Base-by-base conservation (phyloP, 2,888 invertebrate genomes). In the Mythimna loreyi region DNA sequence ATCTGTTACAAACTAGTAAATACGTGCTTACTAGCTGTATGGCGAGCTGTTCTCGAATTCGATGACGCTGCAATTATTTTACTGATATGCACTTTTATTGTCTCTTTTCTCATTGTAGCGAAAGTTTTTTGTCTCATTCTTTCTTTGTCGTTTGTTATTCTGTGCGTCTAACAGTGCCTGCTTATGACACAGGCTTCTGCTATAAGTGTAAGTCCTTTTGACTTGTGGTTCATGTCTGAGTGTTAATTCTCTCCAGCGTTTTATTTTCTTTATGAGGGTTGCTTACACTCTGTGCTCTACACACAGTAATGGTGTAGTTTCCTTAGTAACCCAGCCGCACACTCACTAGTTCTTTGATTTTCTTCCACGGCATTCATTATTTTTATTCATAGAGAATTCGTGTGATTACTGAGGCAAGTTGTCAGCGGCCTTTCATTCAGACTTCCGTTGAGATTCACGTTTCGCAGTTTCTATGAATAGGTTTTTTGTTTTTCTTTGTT, bases 391-490 rank as follows among this genome's bases (percentile, higher is more conserved):
- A 36, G 40, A 50, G 43, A 67, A 64, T 65, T 76, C 56, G 49
- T 68, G 57, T 69, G 59, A 74, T 81, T 74, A 75, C 60, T 13
- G 66, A 57, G 61, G 47, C 59, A 66, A 72, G 56, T 72, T 49
- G 72, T 71, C 66, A 69, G 55, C 53, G 58, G 55, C 69, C 56
- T 73, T 66, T 64, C 61, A 65, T 76, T 83, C 74, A 81, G 50
- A 67, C 61, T 72, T 64, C 74, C 69, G 72, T 52, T 56, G 64
- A 68, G 36, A 77, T 66, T 50, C 43, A n/a, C 23, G 28, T 45
- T 58, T 63, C 58, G 43, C 25, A 52, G 78, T 71, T 62, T 59
- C 59, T 67, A 36, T 71, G 61, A 81, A 65, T 74, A 69, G 64
- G 60, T 78, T 67, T 64, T 65, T 64, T 40, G 30, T 66, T 63